A percentile compares a stretch with the other conserved stretches of the same genome.
Evolutionary conservation across 2,888 invertebrate species (phyloP).

Genomic region (Axea sp.): DNA sequence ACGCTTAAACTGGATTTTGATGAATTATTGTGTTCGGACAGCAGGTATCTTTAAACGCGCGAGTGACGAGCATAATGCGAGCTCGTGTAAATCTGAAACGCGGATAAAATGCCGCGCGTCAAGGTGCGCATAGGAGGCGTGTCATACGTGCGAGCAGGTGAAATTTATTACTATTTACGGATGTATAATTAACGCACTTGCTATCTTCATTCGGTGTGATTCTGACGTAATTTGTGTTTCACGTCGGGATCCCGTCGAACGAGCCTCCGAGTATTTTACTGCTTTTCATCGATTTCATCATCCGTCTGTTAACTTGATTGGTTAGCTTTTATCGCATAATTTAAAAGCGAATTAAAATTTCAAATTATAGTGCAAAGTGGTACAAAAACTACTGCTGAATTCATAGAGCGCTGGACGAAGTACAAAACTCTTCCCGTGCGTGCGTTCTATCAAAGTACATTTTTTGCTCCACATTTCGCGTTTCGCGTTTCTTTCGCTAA

Average conservation of each 20-base stretch:
- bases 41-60: neutral
- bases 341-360: slow-evolving; percentile 18
- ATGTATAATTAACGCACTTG: slow-evolving; percentile 58
- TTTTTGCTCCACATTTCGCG: too few relatives aligned
- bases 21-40: slow-evolving; percentile 10
- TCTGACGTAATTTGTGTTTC: slow-evolving; percentile 55
- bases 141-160: slow-evolving; percentile 38
- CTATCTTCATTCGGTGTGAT: slow-evolving; percentile 55
- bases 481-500: too few relatives aligned
- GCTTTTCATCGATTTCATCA: slow-evolving; percentile 53
- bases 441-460: too few relatives aligned
- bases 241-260: slow-evolving; percentile 44
- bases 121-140: slow-evolving; percentile 36
- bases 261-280: slow-evolving; percentile 40
- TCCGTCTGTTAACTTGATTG: slow-evolving; percentile 33
- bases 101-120: slow-evolving; percentile 41
- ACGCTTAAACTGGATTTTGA: slow-evolving; percentile 23
- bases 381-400: neutral
- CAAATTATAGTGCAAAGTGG: slow-evolving; percentile 2
- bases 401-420: neutral
- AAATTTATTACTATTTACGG: slow-evolving; percentile 61
- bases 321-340: slow-evolving; percentile 35
- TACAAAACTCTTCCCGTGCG: neutral
- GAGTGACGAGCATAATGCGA: slow-evolving; percentile 32
- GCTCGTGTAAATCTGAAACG: slow-evolving; percentile 33